phyloP scores from a whole-genome alignment of 2,888 invertebrate genomes.

The Thysanoteuthis rhombus region DNA sequence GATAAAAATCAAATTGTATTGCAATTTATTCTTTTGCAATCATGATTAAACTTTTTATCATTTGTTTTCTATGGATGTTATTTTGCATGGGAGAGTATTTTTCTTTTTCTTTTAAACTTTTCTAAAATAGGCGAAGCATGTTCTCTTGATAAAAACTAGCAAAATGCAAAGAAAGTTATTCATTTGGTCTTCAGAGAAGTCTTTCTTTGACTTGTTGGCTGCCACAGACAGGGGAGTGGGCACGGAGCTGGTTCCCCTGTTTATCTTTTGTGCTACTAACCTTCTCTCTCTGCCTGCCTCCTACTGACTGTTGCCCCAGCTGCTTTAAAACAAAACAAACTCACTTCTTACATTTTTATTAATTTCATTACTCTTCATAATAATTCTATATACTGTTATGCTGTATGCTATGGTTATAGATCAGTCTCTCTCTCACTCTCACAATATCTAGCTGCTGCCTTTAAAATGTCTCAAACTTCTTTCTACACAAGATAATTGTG shows the following conservation, averaged over 20 bases:
- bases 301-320: neutral
- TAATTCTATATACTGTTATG: neutral
- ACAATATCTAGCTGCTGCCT: no score
- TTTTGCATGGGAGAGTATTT: neutral
- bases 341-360: neutral
- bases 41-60: neutral
- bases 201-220: no score
- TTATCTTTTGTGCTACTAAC: neutral
- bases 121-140: neutral
- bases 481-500: neutral
- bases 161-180: neutral
- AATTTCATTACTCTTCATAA: neutral
- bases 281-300: conserved; percentile 12
- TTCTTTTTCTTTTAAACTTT: neutral
- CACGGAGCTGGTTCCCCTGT: neutral
- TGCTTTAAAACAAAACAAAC: neutral
- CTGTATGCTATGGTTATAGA: neutral
- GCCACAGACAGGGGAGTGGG: neutral
- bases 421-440: neutral
- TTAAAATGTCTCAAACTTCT: neutral
- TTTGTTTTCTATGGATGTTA: neutral
- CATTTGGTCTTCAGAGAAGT: neutral
- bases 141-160: neutral
- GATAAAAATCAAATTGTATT: neutral
- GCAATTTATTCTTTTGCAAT: neutral